Evolutionary conservation across 2,888 invertebrate genomes (phyloP), one percentile per base, ranked within the genome.

Genomic region (Drepanosiphum platanoidis): DNA sequence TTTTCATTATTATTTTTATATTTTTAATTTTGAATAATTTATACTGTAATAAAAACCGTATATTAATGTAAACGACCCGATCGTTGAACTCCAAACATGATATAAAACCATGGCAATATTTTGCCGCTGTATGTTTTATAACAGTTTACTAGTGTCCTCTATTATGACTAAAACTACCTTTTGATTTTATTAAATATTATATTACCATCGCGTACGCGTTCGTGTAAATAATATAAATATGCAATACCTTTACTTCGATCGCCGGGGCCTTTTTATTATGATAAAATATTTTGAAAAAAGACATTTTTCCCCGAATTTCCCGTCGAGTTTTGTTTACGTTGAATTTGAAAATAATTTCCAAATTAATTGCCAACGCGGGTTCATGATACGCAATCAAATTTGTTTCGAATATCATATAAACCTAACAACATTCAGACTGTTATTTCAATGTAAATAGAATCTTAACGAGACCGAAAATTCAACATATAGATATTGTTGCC

Each of bases 11-110:
- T 74, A 82, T 82, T 71, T 81, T 82, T 58, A 72, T 74, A 74
- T 82, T 75, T 83, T 83, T 83, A 83, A 83, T 75, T 83, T 83
- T 75, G 83, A 83, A 83, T 83, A 83, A 83, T 83, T 83, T 75
- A 83, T 83, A 83, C 83, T 27, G 72, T 75, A 52, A 83, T 66
- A 83, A 71, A 80, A 58, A 75, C 39, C 74, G 64, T 66, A 83
- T 83, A 83, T 66, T 74, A 82, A 83, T 83, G 75, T 75, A 83
- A 83, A 83, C 83, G 83, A 83, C 83, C 83, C 66, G 83, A 83
- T 75, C 83, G 83, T 83, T 83, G 83, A 83, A 83, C 83, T 83
- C 83, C 34, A 30, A 74, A 83, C 83, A 83, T 52, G 64, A 75
- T 83, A 75, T 46, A 71, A 78, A 71, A 83, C 75, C 66, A 34